These are phyloP conservation scores for Nomia melanderi DNA, from an alignment of 1,140 invertebrate genomes.

Conservation along the genomic window DNA sequence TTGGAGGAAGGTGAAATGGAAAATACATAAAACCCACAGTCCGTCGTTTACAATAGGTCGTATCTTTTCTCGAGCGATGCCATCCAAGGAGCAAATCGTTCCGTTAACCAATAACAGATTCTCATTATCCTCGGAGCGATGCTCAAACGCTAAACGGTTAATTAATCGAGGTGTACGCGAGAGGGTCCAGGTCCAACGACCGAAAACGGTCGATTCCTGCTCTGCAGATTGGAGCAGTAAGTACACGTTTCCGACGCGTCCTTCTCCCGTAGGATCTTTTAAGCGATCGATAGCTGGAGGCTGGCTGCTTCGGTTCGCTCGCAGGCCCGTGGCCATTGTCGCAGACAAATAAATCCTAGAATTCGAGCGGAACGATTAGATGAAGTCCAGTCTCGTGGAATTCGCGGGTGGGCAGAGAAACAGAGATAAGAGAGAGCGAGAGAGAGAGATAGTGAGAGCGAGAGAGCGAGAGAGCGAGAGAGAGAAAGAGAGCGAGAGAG, in stretches of 20 bases:
- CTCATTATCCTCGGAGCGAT: not conserved
- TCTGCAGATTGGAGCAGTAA: not conserved
- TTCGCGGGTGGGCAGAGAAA: not conserved
- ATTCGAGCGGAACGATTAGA: slow-evolving; percentile 16
- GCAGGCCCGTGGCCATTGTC: slow-evolving; percentile 5
- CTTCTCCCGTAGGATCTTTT: slow-evolving; percentile 8
- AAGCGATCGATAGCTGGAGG: not conserved
- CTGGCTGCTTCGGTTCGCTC: not conserved
- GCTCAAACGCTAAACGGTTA: not conserved
- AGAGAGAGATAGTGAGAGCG: not conserved
- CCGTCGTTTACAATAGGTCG: too few relatives aligned
- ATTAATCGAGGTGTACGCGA: not conserved
- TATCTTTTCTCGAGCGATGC: too few relatives aligned
- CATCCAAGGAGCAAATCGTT: too few relatives aligned
- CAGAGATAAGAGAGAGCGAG: not conserved
- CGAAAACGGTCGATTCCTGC: not conserved
- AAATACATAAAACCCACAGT: too few relatives aligned
- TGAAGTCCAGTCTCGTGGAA: slow-evolving; percentile 5
- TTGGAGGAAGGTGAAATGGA: too few relatives aligned
- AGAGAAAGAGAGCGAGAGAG: slow-evolving; percentile 7
- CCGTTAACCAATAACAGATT: not conserved
- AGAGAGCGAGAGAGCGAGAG: slow-evolving; percentile 15
- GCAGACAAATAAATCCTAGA: slow-evolving; percentile 11
- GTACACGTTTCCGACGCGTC: not conserved
- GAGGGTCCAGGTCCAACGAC: not conserved